Evolutionary conservation across 2,113 vertebrate species (phyloP), one percentile per base, ranked within the genome.

Genomic region (Arizona elegans): DNA sequence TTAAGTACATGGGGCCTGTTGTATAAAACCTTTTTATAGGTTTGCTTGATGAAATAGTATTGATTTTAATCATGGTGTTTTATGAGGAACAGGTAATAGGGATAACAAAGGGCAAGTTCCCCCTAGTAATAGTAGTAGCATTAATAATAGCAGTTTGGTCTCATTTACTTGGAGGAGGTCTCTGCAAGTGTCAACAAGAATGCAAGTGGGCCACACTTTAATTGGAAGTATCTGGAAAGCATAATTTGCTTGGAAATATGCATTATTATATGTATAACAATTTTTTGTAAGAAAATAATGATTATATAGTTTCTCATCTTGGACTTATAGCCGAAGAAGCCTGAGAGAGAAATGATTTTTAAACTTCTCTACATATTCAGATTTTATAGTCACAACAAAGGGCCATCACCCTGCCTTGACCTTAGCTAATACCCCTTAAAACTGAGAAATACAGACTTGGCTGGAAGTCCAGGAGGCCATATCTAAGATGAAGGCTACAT

Each of bases 21-120:
- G 0, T 47, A 0, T 0, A 0, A 52, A 81, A 6, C n/a, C 59
- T 43, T 56, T 62, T 89, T 15, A 8, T 21, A n/a, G 50, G 11
- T 55, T 85, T 81, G 13, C 17, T 86, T 54, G 85, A 8, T 29
- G 10, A 86, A 9, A 90, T 23, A 5, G 33, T 59, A 8, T 13
- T 86, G 43, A 12, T 86, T 89, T 85, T 33, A n/a, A 23, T 53
- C 59, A 19, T 53, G 59, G n/a, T 47, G 55, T 17, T 47, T 87
- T 53, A 19, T 33, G 70, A 38, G 15, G 33, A 38, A 17, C 33
- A 81, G 33, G 33, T 19, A 59, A 87, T 52, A 24, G 26, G 5
- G 10, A 29, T 8, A 26, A 50, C 50, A 87, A 52, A 52, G 50
- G 23, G 9, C 47, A 52, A 52, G 38, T 87, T 52, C 43, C 47